A percentile compares a stretch with the other conserved stretches of the same genome.
Evolutionary conservation across 2,113 vertebrate genomes (phyloP).

Genomic region (Osmerus mordax): DNA sequence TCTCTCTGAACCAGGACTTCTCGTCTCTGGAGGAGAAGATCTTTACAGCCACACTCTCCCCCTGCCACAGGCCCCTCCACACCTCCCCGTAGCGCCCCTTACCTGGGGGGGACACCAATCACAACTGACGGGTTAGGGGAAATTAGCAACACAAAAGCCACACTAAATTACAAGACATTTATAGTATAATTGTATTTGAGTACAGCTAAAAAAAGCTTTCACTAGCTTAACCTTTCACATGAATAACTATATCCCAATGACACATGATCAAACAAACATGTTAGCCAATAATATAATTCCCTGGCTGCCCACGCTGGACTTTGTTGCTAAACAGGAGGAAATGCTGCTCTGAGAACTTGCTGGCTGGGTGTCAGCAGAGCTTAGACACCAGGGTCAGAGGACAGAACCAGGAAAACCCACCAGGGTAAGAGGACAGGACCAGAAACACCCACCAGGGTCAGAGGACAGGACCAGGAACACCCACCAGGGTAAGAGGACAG

Average conservation of each 20-base stretch:
- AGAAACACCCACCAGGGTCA: no score
- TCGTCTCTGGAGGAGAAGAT: conserved; percentile 98
- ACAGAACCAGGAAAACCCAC: no score
- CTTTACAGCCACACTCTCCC: conserved; percentile 95
- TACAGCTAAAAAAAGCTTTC: background rate
- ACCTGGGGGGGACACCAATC: conserved; percentile 63
- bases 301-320: conserved; percentile 14
- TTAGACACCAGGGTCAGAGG: background rate
- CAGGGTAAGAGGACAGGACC: no score
- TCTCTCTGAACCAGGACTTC: conserved; percentile 99
- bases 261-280: conserved; percentile 6
- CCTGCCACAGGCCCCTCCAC: conserved; percentile 97
- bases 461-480: background rate
- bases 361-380: conserved; percentile 16
- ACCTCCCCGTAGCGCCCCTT: conserved; percentile 97
- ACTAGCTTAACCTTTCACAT: conserved; percentile 19
- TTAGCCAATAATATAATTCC: conserved; percentile 12
- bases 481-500: background rate
- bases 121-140: no score
- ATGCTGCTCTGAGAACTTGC: conserved; percentile 12
- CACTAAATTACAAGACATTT: background rate
- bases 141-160: background rate
- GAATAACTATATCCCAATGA: conserved; percentile 4
- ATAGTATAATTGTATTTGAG: background rate
- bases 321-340: conserved; percentile 18